phyloP scores from a whole-genome alignment of 2,113 vertebrate genomes.

The Alethe diademata region DNA sequence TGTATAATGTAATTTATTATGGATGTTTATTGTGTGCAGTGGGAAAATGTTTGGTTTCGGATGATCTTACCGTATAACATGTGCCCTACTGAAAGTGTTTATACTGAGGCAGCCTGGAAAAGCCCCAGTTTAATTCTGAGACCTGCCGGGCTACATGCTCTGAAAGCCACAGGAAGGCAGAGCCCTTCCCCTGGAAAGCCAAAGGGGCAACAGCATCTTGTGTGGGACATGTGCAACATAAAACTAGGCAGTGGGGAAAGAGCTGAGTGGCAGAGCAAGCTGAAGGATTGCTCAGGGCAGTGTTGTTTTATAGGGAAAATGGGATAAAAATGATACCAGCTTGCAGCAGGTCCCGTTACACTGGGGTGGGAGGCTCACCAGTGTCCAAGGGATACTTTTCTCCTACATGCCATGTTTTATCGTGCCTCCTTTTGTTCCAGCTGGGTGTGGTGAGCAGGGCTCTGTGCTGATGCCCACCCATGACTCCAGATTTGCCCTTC shows the following conservation, averaged over 20 bases:
- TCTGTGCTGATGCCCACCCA: background rate
- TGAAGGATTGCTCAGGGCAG: background rate
- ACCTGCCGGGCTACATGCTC: fast-evolving
- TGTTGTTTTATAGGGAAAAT: background rate
- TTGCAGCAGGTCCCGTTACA: background rate
- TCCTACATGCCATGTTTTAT: background rate
- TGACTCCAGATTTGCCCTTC: background rate
- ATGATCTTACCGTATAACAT: conserved; percentile 39
- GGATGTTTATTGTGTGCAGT: conserved; percentile 63
- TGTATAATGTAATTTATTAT: conserved; percentile 68
- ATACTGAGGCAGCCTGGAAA: background rate
- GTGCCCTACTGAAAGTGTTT: conserved; percentile 40
- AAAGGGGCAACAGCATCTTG: background rate
- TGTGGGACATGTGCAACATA: background rate
- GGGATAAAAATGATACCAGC: background rate
- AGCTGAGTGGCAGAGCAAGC: background rate
- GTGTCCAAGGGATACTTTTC: background rate
- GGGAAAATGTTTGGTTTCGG: conserved; percentile 52
- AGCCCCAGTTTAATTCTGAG: background rate
- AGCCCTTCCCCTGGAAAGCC: background rate
- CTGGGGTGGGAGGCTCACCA: background rate
- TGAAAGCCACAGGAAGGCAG: conserved; percentile 13
- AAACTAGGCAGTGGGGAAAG: background rate
- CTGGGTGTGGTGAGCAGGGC: background rate
- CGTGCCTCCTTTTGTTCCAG: background rate